These are phyloP conservation scores for Megamerina dolium DNA, from an alignment of 2,888 invertebrate genomes.

Conservation along the genomic window DNA sequence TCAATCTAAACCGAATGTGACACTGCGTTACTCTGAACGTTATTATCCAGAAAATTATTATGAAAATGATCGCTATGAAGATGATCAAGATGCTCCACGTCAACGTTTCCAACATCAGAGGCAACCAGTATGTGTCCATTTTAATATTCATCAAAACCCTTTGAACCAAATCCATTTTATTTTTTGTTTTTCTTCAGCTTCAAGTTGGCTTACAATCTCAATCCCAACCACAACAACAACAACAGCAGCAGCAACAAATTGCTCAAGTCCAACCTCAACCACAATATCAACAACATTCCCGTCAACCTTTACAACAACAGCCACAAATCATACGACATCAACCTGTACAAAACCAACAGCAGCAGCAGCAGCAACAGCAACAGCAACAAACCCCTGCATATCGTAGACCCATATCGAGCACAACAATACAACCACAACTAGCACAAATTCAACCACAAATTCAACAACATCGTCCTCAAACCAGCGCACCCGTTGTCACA, in stretches of 20 bases:
- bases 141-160: background rate
- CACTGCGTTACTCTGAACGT: conserved; percentile 73
- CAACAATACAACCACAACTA: conserved; percentile 38
- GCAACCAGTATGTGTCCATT: conserved; percentile 33
- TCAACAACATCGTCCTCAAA: conserved; percentile 34
- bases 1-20: conserved; percentile 72
- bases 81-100: conserved; percentile 42
- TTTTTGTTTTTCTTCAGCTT: conserved; percentile 32
- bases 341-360: conserved; percentile 30
- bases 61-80: conserved; percentile 53
- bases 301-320: conserved; percentile 27
- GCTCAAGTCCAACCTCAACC: conserved; percentile 30
- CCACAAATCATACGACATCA: conserved; percentile 22
- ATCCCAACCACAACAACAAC: conserved; percentile 34
- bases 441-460: conserved; percentile 38
- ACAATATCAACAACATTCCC: conserved; percentile 25
- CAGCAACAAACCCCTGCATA: conserved; percentile 34
- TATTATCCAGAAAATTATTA: conserved; percentile 78
- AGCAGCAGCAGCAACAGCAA: conserved; percentile 26
- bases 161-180: background rate
- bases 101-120: conserved; percentile 39
- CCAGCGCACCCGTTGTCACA: conserved; percentile 42
- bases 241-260: conserved; percentile 34
- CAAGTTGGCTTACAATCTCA: conserved; percentile 37
- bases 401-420: conserved; percentile 36